Conservation (phyloP, 2,888 invertebrate species). For the Zygothrica quintamaculata region DNA sequence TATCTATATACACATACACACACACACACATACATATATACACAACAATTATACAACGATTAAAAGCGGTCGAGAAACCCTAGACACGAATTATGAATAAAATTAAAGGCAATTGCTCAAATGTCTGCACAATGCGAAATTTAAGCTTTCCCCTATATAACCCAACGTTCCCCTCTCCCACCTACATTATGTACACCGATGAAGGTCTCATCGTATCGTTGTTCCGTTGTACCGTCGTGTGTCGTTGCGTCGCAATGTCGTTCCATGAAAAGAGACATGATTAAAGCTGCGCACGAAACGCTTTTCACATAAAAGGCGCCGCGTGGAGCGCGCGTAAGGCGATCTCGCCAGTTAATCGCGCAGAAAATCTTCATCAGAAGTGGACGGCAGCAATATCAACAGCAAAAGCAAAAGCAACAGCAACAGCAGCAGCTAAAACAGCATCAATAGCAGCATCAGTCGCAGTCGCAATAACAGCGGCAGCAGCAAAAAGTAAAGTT, state of each 20-base stretch:
- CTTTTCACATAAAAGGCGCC: slow-evolving; percentile 77
- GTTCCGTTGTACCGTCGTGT: neutral
- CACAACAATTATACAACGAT: slow-evolving; percentile 61
- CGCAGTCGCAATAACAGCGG: slow-evolving; percentile 8
- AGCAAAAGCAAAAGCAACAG: slow-evolving; percentile 2
- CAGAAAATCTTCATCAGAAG: slow-evolving; percentile 80
- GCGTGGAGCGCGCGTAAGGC: slow-evolving; percentile 67
- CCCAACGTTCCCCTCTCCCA: neutral
- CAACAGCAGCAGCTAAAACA: slow-evolving; percentile 49
- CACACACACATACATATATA: slow-evolving; percentile 20
- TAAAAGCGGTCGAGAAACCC: slow-evolving; percentile 55
- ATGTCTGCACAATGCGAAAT: slow-evolving; percentile 57
- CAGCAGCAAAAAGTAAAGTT: slow-evolving; percentile 65
- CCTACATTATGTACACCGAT: slow-evolving; percentile 17
- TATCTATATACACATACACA: slow-evolving; percentile 15
- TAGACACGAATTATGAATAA: slow-evolving; percentile 77
- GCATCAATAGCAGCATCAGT: slow-evolving; percentile 5
- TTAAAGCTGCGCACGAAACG: slow-evolving; percentile 78
- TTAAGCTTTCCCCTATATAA: slow-evolving; percentile 16
- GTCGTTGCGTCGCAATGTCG: slow-evolving; percentile 21
- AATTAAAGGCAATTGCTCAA: slow-evolving; percentile 78
- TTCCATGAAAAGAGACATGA: slow-evolving; percentile 72
- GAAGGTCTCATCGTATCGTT: neutral
- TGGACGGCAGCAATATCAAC: slow-evolving; percentile 58
- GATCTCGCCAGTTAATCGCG: slow-evolving; percentile 78